These are phyloP conservation scores for Steinernema khuongi DNA, from an alignment of 1,140 invertebrate species.

Conservation along the genomic window DNA sequence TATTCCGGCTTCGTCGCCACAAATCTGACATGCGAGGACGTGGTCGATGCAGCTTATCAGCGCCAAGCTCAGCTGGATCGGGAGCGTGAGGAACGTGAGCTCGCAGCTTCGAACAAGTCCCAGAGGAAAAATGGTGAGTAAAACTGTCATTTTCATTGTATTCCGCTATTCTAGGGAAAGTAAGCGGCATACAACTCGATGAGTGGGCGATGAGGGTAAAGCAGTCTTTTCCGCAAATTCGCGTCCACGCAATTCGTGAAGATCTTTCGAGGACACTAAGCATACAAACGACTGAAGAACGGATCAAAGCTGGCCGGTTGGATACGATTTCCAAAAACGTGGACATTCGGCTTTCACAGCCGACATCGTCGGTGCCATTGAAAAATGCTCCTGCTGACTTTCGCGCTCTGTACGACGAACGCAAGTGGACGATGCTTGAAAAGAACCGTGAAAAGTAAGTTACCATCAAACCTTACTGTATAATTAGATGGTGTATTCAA, in stretches of 20 bases:
- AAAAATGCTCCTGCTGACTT: conserved; percentile 20
- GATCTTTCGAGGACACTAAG: conserved; percentile 26
- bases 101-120: background rate
- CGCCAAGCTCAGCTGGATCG: background rate
- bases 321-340: background rate
- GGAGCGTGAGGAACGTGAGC: background rate
- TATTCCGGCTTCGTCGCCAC: conserved; percentile 22
- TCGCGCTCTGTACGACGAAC: conserved; percentile 25
- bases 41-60: conserved; percentile 25
- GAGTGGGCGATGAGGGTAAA: conserved; percentile 38
- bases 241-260: conserved; percentile 28
- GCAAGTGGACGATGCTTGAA: conserved; percentile 39
- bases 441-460: conserved; percentile 23
- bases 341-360: background rate
- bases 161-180: background rate
- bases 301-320: conserved; percentile 29
- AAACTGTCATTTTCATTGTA: background rate
- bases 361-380: background rate
- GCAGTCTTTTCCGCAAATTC: conserved; percentile 25
- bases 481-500: background rate
- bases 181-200: conserved; percentile 16
- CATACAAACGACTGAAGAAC: conserved; percentile 23
- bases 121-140: background rate
- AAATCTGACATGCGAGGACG: conserved; percentile 36
- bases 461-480: background rate